phyloP scores from a whole-genome alignment of 2,888 invertebrate genomes.

The Acanthopleura granulata region DNA sequence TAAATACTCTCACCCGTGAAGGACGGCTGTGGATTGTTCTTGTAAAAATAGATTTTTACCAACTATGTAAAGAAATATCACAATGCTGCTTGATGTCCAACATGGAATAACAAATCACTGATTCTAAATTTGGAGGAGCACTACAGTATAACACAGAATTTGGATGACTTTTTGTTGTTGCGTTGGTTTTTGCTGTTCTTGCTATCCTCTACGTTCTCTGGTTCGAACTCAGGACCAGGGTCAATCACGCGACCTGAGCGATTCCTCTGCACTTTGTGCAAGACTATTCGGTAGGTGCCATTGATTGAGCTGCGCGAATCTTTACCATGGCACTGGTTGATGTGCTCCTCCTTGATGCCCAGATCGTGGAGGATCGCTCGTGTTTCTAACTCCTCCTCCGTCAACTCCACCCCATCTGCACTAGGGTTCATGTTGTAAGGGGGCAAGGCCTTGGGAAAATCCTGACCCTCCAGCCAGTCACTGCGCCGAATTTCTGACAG shows the following conservation, averaged over 20 bases:
- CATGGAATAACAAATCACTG: conserved; percentile 17
- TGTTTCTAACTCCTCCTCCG: conserved; percentile 72
- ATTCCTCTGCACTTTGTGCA: conserved; percentile 72
- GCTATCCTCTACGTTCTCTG: conserved; percentile 3
- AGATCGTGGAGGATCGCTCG: conserved; percentile 73
- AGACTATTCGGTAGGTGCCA: conserved; percentile 80
- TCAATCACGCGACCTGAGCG: conserved; percentile 44
- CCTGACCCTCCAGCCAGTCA: conserved; percentile 74
- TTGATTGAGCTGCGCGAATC: conserved; percentile 78
- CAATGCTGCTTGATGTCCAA: too few relatives aligned
- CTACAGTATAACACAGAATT: conserved; percentile 44
- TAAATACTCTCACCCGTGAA: too few relatives aligned
- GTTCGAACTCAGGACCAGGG: background rate
- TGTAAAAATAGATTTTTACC: too few relatives aligned
- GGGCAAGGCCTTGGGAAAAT: conserved; percentile 68
- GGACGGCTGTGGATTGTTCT: too few relatives aligned
- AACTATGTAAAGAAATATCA: too few relatives aligned
- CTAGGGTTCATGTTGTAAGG: conserved; percentile 65
- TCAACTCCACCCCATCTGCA: conserved; percentile 36
- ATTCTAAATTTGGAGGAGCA: conserved; percentile 21
- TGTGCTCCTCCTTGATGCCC: conserved; percentile 76
- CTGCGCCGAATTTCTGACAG: conserved; percentile 69
- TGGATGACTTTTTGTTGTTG: conserved; percentile 36
- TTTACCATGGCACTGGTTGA: conserved; percentile 73
- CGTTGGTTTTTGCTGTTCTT: background rate